A percentile compares a stretch with the other conserved stretches of the same genome.
These are phyloP conservation scores for Nasonia vitripennis DNA, from an alignment of 1,140 invertebrate species.

Conservation along the genomic window DNA sequence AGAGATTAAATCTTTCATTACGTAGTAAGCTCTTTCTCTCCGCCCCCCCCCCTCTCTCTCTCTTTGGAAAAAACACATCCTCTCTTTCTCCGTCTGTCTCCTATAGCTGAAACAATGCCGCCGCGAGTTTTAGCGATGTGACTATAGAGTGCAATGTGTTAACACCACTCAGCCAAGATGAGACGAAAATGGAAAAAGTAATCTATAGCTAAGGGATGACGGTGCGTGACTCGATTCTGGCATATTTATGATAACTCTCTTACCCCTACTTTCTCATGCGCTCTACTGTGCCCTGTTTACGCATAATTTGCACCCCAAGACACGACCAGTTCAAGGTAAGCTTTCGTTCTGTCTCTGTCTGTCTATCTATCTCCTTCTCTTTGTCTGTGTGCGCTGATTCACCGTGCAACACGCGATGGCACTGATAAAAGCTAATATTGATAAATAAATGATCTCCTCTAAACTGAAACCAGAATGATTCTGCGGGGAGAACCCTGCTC, in stretches of 20 bases:
- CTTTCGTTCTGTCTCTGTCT: background rate
- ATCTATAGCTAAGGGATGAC: conserved; percentile 4
- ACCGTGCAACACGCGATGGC: background rate
- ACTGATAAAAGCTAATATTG: background rate
- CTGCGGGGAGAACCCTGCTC: background rate
- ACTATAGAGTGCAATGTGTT: background rate
- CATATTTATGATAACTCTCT: conserved; percentile 30
- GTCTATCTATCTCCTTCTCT: background rate
- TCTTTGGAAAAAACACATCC: background rate
- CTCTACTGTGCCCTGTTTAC: conserved; percentile 15
- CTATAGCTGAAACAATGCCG: conserved; percentile 1
- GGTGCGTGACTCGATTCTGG: conserved; percentile 11
- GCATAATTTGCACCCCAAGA: background rate
- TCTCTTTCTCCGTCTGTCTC: conserved; percentile 24
- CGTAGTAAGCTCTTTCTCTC: conserved; percentile 14
- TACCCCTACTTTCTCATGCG: background rate
- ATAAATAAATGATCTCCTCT: background rate
- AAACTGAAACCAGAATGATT: background rate
- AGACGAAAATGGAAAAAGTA: conserved; percentile 19
- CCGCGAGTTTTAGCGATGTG: background rate
- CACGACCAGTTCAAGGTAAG: conserved; percentile 28
- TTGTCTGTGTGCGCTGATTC: conserved; percentile 9
- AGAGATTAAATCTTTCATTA: conserved; percentile 26
- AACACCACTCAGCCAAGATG: background rate
- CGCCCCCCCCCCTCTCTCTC: background rate